These are phyloP conservation scores for Phyllotreta striolata DNA, from an alignment of 2,888 invertebrate species.

Conservation along the genomic window DNA sequence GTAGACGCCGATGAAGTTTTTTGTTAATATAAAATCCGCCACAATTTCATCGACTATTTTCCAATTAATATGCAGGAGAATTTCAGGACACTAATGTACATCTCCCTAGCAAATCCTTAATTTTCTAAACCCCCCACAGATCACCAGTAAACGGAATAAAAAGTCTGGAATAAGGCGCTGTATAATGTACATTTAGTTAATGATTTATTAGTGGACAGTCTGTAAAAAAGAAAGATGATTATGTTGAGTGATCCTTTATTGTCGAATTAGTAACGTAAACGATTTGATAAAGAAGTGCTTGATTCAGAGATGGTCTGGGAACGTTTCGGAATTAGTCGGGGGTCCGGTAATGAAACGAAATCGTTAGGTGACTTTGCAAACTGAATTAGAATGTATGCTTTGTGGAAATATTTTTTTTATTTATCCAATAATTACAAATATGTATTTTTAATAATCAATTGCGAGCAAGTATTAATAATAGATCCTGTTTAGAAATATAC, in stretches of 20 bases:
- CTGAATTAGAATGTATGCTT: neutral
- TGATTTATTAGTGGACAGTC: constrained; percentile 15
- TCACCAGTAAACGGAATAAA: too few species aligned
- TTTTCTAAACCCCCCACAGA: neutral
- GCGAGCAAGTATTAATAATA: too few species aligned
- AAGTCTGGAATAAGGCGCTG: too few species aligned
- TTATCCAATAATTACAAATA: neutral
- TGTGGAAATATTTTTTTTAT: neutral
- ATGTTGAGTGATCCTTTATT: constrained; percentile 27
- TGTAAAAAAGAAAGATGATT: constrained; percentile 16
- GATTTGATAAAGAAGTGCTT: constrained; percentile 17
- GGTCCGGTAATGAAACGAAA: constrained; percentile 22
- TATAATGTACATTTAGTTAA: constrained; percentile 4
- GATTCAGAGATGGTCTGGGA: constrained; percentile 28
- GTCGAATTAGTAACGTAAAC: constrained; percentile 17
- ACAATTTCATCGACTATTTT: neutral
- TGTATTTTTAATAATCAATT: too few species aligned
- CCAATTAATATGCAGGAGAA: constrained; percentile 29
- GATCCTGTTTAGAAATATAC: too few species aligned
- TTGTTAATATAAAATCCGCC: too few species aligned
- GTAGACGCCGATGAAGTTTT: too few species aligned
- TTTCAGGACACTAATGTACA: too few species aligned
- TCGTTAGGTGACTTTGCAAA: constrained; percentile 17
- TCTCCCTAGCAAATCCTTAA: too few species aligned
- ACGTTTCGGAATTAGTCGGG: constrained; percentile 19